Evolutionary conservation across 1,140 invertebrate genomes (phyloP).

Genomic region (Zaprionus africanus): DNA sequence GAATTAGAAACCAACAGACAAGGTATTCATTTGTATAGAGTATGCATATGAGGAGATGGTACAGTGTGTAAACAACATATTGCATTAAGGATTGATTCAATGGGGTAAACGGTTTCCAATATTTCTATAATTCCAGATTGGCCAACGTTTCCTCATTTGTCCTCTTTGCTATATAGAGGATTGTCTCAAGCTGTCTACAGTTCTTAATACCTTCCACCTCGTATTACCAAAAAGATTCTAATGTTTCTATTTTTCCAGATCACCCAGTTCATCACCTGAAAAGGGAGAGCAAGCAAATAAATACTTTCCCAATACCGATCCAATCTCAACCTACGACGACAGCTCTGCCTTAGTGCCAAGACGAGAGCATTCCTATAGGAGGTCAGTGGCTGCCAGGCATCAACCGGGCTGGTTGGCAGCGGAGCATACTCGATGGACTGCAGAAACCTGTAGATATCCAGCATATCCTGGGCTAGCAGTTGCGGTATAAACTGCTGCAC

Average conservation of each 20-base stretch:
- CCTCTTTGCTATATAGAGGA: too few relatives aligned
- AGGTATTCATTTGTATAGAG: background rate
- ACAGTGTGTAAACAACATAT: background rate
- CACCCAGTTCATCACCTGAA: conserved; percentile 13
- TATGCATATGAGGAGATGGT: background rate
- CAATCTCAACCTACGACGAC: conserved; percentile 8
- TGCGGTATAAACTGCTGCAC: conserved; percentile 57
- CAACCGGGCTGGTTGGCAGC: conserved; percentile 6
- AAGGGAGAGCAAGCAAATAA: background rate
- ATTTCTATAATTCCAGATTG: background rate
- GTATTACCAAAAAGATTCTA: background rate
- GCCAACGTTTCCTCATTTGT: background rate
- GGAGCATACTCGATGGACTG: conserved; percentile 22
- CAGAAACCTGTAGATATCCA: conserved; percentile 17
- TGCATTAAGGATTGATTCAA: background rate
- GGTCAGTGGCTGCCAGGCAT: conserved; percentile 37
- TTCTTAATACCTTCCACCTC: background rate
- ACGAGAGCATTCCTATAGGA: conserved; percentile 44
- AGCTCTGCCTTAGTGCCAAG: conserved; percentile 9
- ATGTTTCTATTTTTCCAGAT: background rate
- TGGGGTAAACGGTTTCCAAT: background rate
- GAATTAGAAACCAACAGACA: background rate
- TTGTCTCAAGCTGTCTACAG: too few relatives aligned
- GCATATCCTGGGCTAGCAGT: conserved; percentile 52
- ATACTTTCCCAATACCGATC: background rate